Percentiles rank a stretch among this genome's conserved stretches.
phyloP scores from a whole-genome alignment of 2,888 invertebrate genomes.

The Drosophila birchii region DNA sequence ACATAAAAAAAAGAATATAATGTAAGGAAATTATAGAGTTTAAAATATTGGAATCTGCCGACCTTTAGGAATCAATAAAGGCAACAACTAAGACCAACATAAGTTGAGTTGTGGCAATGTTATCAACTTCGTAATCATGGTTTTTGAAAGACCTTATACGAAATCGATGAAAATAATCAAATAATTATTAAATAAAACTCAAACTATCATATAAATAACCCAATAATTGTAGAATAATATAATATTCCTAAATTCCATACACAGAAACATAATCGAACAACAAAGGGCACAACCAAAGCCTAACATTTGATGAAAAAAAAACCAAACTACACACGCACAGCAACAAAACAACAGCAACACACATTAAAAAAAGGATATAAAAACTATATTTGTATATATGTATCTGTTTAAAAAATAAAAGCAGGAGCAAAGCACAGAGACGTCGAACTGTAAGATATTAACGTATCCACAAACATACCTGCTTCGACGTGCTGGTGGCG shows the following conservation, averaged over 20 bases:
- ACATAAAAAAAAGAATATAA: conserved; percentile 1
- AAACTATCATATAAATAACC: neutral
- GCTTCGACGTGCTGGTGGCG: conserved; percentile 86
- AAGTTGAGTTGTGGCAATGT: neutral
- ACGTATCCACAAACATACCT: conserved; percentile 80
- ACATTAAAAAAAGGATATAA: neutral
- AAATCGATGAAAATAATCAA: too few species aligned
- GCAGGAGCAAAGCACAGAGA: conserved; percentile 27
- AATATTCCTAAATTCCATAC: neutral
- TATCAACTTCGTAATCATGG: too few species aligned
- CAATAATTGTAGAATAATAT: neutral
- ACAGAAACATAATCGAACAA: neutral
- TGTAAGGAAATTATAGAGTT: neutral
- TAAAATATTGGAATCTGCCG: neutral
- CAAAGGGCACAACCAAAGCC: neutral
- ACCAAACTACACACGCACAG: conserved; percentile 17
- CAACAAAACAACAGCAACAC: conserved; percentile 47
- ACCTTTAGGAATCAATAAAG: neutral
- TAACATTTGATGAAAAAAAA: neutral
- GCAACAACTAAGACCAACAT: neutral
- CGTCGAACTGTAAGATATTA: conserved; percentile 18
- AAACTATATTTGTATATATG: neutral
- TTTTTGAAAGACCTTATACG: too few species aligned
- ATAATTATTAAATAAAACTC: neutral
- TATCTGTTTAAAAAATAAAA: conserved; percentile 13